These are phyloP conservation scores for Volucella bombylans DNA, from an alignment of 2,888 invertebrate species.

Conservation along the genomic window DNA sequence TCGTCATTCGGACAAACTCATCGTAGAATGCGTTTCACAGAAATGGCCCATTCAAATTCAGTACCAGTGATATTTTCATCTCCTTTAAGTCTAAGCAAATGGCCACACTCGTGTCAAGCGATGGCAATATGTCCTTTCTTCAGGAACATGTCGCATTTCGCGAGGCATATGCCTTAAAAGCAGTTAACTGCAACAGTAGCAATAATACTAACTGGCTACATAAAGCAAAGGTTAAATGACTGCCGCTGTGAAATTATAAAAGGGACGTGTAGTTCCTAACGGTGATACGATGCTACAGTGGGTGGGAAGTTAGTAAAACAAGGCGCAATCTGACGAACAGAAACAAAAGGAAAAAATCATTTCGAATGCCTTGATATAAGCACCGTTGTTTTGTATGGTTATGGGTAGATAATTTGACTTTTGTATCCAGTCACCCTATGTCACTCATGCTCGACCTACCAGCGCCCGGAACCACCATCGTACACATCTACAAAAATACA, in stretches of 20 bases:
- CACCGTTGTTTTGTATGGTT: conserved; percentile 24
- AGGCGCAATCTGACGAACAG: conserved; percentile 10
- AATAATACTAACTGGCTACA: background rate
- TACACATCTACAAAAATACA: conserved; percentile 9
- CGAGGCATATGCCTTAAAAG: conserved; percentile 66
- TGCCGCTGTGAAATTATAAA: conserved; percentile 2
- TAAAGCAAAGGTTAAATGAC: conserved; percentile 16
- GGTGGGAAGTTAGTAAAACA: conserved; percentile 26
- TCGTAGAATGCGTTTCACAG: too few relatives aligned
- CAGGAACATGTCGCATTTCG: conserved; percentile 52
- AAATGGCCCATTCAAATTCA: too few relatives aligned
- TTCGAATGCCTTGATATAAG: conserved; percentile 15
- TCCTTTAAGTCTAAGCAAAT: too few relatives aligned
- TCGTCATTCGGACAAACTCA: too few relatives aligned
- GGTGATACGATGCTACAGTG: conserved; percentile 6
- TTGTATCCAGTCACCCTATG: conserved; percentile 22
- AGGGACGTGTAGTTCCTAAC: conserved; percentile 35
- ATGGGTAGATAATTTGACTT: conserved; percentile 52
- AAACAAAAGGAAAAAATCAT: conserved; percentile 17
- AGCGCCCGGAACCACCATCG: conserved; percentile 8
- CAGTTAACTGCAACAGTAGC: conserved; percentile 68
- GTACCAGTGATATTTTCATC: too few relatives aligned
- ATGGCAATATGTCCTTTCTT: conserved; percentile 45
- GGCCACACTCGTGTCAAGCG: too few relatives aligned
- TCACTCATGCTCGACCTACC: background rate